These are phyloP conservation scores for Drosophila yakuba DNA, from an alignment of 1,140 invertebrate species.

Conservation along the genomic window DNA sequence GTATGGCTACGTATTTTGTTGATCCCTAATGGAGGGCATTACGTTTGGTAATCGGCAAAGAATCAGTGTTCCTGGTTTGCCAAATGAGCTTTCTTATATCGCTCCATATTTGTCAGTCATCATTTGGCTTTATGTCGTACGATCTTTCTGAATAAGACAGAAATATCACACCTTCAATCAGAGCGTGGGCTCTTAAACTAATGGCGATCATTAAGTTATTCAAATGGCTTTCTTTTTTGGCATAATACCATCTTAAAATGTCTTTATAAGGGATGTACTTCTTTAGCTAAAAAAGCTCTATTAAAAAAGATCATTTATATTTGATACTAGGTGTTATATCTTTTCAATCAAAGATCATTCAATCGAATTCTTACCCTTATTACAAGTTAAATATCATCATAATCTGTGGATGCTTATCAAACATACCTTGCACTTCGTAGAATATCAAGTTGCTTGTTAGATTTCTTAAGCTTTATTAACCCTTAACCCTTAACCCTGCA, in stretches of 20 bases:
- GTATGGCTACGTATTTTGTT: conserved; percentile 1
- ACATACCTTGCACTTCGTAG: no score
- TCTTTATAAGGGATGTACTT: neutral
- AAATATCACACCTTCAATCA: neutral
- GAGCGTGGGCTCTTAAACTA: neutral
- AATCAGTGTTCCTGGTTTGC: conserved; percentile 16
- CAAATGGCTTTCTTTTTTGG: neutral
- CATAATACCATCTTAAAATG: neutral
- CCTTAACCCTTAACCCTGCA: neutral
- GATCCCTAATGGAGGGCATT: conserved; percentile 24
- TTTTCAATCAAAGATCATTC: no score
- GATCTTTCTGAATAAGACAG: neutral
- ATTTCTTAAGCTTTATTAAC: neutral
- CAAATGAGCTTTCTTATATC: neutral
- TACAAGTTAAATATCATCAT: no score
- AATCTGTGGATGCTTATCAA: no score
- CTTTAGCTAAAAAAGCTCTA: no score
- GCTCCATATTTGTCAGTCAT: neutral
- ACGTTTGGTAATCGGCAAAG: conserved; percentile 5
- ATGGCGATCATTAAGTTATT: neutral
- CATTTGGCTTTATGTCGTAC: neutral
- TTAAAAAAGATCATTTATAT: no score
- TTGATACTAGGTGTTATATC: no score
- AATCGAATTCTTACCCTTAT: no score
- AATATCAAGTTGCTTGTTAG: neutral